Evolutionary conservation across 1,140 invertebrate species (phyloP), one percentile per base, ranked within the genome.

Genomic region (Drosophila sechellia): DNA sequence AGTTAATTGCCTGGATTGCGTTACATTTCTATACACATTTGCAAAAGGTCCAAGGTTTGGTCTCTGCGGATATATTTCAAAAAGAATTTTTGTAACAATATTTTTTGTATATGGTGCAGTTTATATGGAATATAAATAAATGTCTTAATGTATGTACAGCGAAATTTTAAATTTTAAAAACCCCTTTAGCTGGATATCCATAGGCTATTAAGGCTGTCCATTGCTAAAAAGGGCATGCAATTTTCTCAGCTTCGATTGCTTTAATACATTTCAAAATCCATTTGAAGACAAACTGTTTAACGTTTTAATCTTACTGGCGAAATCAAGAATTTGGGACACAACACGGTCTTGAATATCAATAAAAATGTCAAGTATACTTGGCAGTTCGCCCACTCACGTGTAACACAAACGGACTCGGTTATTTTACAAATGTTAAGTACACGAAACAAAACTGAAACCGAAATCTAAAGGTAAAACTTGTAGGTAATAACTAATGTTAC

Each of bases 401-500:
- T 5, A 39, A 39, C 25, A 25, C 27, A 54, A 34, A 43, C 31
- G 15, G 15, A 34, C 64, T 52, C n/a, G 59, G 25, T n/a, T 27
- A 42, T 37, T 52, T 68, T 52, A 68, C 60, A 66, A 53, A 52
- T 39, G 31, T 65, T 75, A 75, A 75, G 72, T 75, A 75, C 72
- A 75, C 53, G 25, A 74, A 17, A 39, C 65, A 31, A 69, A 72
- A 61, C 27, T 20, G 69, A 50, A 58, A 72, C 66, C 59, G 37
- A 52, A 53, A 46, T 20, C 48, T 50, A 59, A 54, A 46, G 37
- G 45, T 48, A 53, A 75, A 53, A 25, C 65, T 70, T 48, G 60
- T 57, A 52, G 46, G 15, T 59, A 70, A 52, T 78, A 86, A 52
- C 76, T 85, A 81, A 78, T 49, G 49, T 86, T 74, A 77, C 40